Evolutionary conservation across 1,140 invertebrate genomes (phyloP), one percentile per base, ranked within the genome.

Genomic region (Stenopsyche tienmushanensis): DNA sequence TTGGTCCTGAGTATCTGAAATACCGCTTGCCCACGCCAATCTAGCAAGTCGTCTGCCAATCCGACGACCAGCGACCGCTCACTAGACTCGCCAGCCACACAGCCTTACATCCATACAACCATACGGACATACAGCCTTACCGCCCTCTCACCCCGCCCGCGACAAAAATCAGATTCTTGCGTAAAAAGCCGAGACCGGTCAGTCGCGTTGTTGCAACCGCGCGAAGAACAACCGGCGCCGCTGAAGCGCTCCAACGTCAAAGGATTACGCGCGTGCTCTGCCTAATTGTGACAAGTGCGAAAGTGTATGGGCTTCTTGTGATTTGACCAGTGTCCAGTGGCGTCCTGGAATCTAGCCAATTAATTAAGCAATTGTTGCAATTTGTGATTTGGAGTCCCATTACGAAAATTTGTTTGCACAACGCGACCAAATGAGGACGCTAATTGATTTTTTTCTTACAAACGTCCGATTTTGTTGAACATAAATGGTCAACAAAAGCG

Each of bases 201-300:
- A 57, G 60, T 53, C 60, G 60, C 50, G 20, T 53, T 26, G 50
- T 20, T 53, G 20, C 8, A 17, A 53, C 20, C 20, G 20, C 9
- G 15, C 25, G 50, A 15, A 24, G n/a, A n/a, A 17, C 25, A 20
- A 20, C 20, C 25, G n/a, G 47, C 47, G 29, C 47, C 26, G 49
- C 9, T 34, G 29, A 34, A 34, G 29, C 13, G 29, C 5, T 34
- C 29, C 29, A 34, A 7, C 29, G 29, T 34, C 5, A 34, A 34
- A 13, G 5, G 29, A 34, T 5, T 13, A 13, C 13, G 29, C 5
- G 29, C 5, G 29, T n/a, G n/a, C n/a, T n/a, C n/a, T n/a, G n/a
- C n/a, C n/a, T n/a, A 39, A 7, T n/a, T 8, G 34, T 39, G 34
- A 39, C 34, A 39, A 39, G 34, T 39, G 34, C 34, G 34, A 39